These are phyloP conservation scores for Liopterus haemorrhoidalis DNA, from an alignment of 2,888 invertebrate species.

Conservation along the genomic window DNA sequence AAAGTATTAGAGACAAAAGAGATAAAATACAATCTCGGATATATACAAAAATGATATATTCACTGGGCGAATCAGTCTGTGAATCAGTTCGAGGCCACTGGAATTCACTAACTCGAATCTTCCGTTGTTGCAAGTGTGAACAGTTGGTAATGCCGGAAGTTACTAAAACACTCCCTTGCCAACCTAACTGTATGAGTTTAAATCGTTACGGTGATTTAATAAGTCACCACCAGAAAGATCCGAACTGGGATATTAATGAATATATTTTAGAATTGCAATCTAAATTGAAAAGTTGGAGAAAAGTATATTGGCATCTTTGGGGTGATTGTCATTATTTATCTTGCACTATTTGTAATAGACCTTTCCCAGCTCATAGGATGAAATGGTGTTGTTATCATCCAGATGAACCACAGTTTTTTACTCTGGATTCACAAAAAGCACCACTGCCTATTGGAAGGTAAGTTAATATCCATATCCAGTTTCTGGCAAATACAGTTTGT, in stretches of 20 bases:
- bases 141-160: conserved; percentile 66
- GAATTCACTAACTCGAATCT: conserved; percentile 70
- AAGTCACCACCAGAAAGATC: conserved; percentile 68
- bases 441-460: conserved; percentile 65
- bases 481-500: conserved; percentile 35
- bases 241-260: conserved; percentile 73
- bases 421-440: conserved; percentile 57
- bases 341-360: conserved; percentile 72
- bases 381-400: conserved; percentile 78
- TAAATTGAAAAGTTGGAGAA: conserved; percentile 78
- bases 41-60: conserved; percentile 75
- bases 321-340: conserved; percentile 81
- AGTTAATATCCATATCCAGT: not conserved
- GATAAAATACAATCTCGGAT: conserved; percentile 82
- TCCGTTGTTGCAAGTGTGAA: conserved; percentile 69
- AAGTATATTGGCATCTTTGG: conserved; percentile 92
- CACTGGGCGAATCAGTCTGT: conserved; percentile 68
- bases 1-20: conserved; percentile 76
- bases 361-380: conserved; percentile 71
- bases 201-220: conserved; percentile 63
- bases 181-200: conserved; percentile 64
- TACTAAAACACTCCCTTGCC: conserved; percentile 66
- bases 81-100: conserved; percentile 75
- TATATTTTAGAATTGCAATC: conserved; percentile 71
- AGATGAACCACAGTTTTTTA: conserved; percentile 69